phyloP scores from a whole-genome alignment of 2,888 invertebrate species.

The Esperia sulphurella region DNA sequence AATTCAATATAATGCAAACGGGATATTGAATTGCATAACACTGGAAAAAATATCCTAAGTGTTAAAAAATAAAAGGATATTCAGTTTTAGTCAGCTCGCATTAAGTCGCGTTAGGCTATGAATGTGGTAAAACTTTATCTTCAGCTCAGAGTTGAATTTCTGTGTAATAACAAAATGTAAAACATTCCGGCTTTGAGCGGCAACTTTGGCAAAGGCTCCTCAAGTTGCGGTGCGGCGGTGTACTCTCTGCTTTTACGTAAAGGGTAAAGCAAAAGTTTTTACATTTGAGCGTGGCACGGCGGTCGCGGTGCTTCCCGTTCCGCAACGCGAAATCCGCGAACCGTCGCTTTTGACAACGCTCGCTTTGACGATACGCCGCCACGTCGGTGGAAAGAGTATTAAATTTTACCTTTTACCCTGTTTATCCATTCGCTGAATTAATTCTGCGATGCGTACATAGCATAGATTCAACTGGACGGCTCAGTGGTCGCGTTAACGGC shows the following conservation, averaged over 20 bases:
- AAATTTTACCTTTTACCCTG: constrained; percentile 58
- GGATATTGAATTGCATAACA: too few relatives aligned
- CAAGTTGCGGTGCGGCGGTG: constrained; percentile 43
- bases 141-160: constrained; percentile 29
- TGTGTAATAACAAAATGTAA: constrained; percentile 64
- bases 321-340: constrained; percentile 58
- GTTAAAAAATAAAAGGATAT: constrained; percentile 13
- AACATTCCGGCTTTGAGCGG: constrained; percentile 70
- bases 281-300: constrained; percentile 53
- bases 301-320: constrained; percentile 56
- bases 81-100: constrained; percentile 13
- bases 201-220: constrained; percentile 69
- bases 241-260: constrained; percentile 55
- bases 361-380: constrained; percentile 62
- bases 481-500: constrained; percentile 50
- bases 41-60: too few relatives aligned
- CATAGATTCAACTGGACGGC: constrained; percentile 36
- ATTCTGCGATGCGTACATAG: constrained; percentile 47
- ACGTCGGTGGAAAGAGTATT: constrained; percentile 48
- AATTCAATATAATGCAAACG: too few relatives aligned
- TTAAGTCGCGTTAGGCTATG: constrained; percentile 12
- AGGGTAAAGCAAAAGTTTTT: constrained; percentile 74
- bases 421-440: constrained; percentile 58
- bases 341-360: constrained; percentile 69
- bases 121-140: constrained; percentile 39